These are phyloP conservation scores for Drosophila atroscutellata DNA, from an alignment of 2,888 invertebrate species.

Conservation along the genomic window DNA sequence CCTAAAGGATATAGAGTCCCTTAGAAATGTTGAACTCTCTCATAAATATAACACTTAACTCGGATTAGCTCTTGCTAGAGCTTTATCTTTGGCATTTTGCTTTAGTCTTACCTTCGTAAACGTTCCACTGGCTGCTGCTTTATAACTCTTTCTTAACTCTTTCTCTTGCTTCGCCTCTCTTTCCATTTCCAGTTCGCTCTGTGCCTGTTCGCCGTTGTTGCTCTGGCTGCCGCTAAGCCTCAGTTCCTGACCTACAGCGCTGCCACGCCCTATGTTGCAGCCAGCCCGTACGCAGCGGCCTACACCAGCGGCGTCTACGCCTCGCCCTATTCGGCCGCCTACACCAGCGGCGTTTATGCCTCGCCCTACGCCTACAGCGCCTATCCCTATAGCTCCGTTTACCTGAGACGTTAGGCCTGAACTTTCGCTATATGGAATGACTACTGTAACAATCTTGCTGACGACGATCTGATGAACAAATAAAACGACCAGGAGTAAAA, in stretches of 20 bases:
- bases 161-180: background rate
- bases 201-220: slow-evolving; percentile 76
- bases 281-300: slow-evolving; percentile 74
- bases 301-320: slow-evolving; percentile 75
- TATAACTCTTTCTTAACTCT: background rate
- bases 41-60: background rate
- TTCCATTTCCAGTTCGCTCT: slow-evolving; percentile 64
- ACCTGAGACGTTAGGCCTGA: slow-evolving; percentile 64
- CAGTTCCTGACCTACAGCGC: slow-evolving; percentile 71
- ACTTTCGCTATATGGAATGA: slow-evolving; percentile 1
- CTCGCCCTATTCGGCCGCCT: slow-evolving; percentile 72
- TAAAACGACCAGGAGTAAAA: slow-evolving; percentile 25
- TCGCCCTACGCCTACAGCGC: slow-evolving; percentile 78
- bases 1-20: background rate
- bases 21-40: background rate
- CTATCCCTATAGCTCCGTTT: slow-evolving; percentile 73
- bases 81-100: background rate
- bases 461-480: slow-evolving; percentile 45
- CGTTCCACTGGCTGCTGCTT: background rate
- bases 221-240: slow-evolving; percentile 74
- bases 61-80: background rate
- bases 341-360: slow-evolving; percentile 74
- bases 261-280: slow-evolving; percentile 72
- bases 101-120: background rate
- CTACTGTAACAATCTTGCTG: slow-evolving; percentile 54